phyloP scores from a whole-genome alignment of 2,113 vertebrate genomes.

The Antennarius striatus region DNA sequence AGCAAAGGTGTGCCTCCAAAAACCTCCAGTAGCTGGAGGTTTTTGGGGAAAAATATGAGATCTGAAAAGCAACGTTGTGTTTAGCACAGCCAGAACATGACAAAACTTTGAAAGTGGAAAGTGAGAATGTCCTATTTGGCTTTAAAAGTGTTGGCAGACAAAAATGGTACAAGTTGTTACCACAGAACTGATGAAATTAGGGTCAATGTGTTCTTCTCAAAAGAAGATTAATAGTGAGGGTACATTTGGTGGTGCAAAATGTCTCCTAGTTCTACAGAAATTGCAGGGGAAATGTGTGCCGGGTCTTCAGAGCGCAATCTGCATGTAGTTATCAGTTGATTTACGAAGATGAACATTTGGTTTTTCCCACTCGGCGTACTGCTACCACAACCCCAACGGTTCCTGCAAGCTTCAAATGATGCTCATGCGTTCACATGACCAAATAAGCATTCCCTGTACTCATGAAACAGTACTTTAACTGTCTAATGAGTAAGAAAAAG shows the following conservation, averaged over 20 bases:
- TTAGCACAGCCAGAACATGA: not conserved
- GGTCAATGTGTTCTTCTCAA: not conserved
- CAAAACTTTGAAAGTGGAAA: constrained; percentile 5
- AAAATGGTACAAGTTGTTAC: not conserved
- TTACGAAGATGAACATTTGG: constrained; percentile 28
- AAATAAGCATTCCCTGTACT: too few species aligned
- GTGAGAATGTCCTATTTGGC: not conserved
- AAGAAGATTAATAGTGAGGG: not conserved
- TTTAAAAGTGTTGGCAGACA: not conserved
- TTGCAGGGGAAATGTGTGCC: not conserved
- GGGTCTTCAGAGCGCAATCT: not conserved
- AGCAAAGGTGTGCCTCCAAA: not conserved
- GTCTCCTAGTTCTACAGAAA: not conserved
- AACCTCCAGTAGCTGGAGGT: not conserved
- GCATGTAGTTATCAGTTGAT: constrained; percentile 29
- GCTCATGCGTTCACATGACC: not conserved
- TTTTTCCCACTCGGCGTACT: constrained; percentile 9
- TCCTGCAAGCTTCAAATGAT: not conserved
- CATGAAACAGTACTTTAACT: too few species aligned
- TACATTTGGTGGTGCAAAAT: constrained; percentile 4
- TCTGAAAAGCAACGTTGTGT: not conserved
- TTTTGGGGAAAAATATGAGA: not conserved
- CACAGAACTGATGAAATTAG: not conserved
- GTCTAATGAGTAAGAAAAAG: too few species aligned
- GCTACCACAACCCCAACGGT: constrained; percentile 10